These are phyloP conservation scores for Lophius americanus DNA, from an alignment of 2,797 vertebrate genomes.

Conservation along the genomic window DNA sequence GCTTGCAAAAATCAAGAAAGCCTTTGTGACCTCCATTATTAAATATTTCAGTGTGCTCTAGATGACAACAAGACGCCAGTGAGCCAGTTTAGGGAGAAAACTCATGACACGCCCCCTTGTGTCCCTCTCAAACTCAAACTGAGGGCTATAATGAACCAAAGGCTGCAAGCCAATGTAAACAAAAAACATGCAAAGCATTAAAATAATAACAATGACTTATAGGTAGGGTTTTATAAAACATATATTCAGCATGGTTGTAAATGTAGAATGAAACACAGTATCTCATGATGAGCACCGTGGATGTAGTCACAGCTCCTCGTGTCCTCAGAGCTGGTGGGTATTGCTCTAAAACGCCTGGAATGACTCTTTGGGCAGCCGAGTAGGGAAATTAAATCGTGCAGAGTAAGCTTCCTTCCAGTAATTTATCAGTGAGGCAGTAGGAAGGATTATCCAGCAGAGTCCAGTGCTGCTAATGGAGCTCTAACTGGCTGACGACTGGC, in stretches of 20 bases:
- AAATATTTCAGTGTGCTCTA: too few species aligned
- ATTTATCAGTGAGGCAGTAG: constrained; percentile 49
- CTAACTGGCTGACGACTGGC: constrained; percentile 49
- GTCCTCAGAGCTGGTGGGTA: constrained; percentile 16
- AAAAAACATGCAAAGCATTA: not conserved
- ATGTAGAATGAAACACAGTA: not conserved
- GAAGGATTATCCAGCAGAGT: constrained; percentile 52
- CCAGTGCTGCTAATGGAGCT: constrained; percentile 37
- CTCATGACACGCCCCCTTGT: too few species aligned
- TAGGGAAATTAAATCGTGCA: constrained; percentile 57
- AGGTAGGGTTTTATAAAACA: not conserved
- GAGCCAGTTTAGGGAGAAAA: too few species aligned
- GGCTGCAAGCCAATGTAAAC: not conserved
- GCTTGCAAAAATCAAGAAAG: too few species aligned
- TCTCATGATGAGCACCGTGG: not conserved
- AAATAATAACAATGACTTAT: not conserved
- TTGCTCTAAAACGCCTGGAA: constrained; percentile 21
- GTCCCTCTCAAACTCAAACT: too few species aligned
- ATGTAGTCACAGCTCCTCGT: constrained; percentile 8
- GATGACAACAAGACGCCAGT: not conserved
- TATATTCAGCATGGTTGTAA: not conserved
- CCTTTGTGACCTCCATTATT: too few species aligned
- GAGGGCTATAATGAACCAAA: too few species aligned
- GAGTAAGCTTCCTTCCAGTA: constrained; percentile 54
- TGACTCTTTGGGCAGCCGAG: constrained; percentile 33